These are phyloP conservation scores for Halcyon senegalensis DNA, from an alignment of 2,113 vertebrate genomes.

Conservation along the genomic window DNA sequence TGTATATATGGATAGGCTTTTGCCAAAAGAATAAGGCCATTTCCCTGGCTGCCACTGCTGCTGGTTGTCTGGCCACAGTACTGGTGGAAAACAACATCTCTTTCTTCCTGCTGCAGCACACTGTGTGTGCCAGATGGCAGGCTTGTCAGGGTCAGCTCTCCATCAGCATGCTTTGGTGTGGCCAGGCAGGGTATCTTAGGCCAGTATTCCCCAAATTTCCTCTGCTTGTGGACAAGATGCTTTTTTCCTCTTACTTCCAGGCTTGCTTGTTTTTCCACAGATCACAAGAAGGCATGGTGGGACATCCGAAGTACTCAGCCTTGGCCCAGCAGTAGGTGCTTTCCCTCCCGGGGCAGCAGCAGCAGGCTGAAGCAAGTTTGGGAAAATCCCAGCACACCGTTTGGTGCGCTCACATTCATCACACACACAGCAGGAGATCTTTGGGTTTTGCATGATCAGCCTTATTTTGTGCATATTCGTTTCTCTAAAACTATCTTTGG, in stretches of 20 bases:
- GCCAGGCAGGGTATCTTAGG: background rate
- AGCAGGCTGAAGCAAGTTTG: background rate
- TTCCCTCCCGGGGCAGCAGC: background rate
- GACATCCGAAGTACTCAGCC: background rate
- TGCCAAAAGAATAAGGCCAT: constrained; percentile 6
- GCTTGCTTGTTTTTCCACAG: background rate
- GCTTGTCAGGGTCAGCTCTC: background rate
- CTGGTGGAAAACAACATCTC: background rate
- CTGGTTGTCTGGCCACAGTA: background rate
- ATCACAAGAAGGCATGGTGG: rapidly evolving
- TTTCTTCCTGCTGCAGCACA: background rate
- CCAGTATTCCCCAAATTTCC: background rate
- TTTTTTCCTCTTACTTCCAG: background rate
- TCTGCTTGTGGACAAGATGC: background rate
- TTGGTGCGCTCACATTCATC: background rate
- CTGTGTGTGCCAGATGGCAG: background rate
- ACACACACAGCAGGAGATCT: background rate
- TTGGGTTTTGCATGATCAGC: constrained; percentile 36
- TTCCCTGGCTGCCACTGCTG: background rate
- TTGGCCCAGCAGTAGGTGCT: background rate
- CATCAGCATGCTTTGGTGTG: rapidly evolving
- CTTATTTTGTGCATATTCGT: constrained; percentile 13
- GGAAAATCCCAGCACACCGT: constrained; percentile 7
- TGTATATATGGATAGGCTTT: background rate
- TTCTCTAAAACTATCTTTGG: constrained; percentile 29